Conservation (phyloP, 2,113 vertebrate species). For the Hippocampus comes region DNA sequence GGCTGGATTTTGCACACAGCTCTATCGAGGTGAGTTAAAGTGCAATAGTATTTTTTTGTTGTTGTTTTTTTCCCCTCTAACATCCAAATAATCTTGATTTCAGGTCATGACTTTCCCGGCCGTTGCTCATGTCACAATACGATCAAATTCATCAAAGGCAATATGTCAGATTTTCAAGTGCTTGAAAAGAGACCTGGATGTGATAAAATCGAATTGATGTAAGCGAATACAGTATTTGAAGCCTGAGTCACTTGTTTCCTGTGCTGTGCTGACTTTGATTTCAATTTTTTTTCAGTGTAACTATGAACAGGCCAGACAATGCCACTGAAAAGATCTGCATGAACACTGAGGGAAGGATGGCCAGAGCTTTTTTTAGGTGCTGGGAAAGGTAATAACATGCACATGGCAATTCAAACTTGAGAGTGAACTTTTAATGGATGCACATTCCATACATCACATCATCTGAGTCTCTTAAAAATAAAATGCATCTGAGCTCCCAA, state of each 20-base stretch:
- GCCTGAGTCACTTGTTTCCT: background rate
- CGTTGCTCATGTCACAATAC: constrained; percentile 49
- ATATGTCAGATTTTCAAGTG: constrained; percentile 60
- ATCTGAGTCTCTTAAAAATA: background rate
- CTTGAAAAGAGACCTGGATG: constrained; percentile 43
- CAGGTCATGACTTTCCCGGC: constrained; percentile 45
- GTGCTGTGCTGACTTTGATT: background rate
- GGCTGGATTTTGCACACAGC: constrained; percentile 46
- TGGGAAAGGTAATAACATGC: constrained; percentile 64
- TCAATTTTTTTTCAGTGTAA: constrained; percentile 52
- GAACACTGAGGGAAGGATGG: constrained; percentile 27
- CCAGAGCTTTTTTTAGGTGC: constrained; percentile 47
- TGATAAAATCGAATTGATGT: constrained; percentile 60
- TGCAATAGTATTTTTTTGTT: too few relatives aligned
- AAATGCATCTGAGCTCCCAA: background rate
- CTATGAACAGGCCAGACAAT: constrained; percentile 11
- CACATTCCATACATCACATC: background rate
- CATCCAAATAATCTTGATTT: background rate
- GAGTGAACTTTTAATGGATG: background rate
- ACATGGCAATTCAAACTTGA: background rate
- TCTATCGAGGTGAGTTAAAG: constrained; percentile 51
- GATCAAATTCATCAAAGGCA: constrained; percentile 14
- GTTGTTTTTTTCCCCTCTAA: background rate
- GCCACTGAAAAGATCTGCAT: constrained; percentile 44
- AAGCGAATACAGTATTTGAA: constrained; percentile 21